Conservation (phyloP, 2,113 vertebrate genomes). For the Ophthalmolycus amberensis region DNA sequence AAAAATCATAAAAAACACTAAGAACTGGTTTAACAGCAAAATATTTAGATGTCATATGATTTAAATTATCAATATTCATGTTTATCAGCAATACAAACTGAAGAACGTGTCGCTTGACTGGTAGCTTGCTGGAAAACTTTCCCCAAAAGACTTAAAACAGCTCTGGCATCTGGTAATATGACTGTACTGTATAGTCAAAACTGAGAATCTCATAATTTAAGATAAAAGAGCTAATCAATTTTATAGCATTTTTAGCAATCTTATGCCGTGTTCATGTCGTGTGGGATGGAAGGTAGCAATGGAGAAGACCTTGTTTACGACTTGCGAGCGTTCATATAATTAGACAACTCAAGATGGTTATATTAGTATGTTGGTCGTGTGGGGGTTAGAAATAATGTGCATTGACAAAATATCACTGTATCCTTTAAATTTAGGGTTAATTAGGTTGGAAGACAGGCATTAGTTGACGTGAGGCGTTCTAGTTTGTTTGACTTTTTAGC, state of each 20-base stretch:
- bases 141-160: background rate
- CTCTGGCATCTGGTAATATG: background rate
- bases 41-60: background rate
- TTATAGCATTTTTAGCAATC: background rate
- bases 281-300: background rate
- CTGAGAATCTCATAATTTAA: background rate
- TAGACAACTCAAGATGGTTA: background rate
- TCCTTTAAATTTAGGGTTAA: background rate
- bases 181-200: background rate
- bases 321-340: background rate
- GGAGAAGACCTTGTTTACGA: background rate
- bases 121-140: background rate
- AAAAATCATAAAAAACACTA: no score
- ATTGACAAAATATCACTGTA: background rate
- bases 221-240: background rate
- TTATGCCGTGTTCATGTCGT: background rate
- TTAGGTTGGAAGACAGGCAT: background rate
- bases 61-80: background rate
- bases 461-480: background rate
- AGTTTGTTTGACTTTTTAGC: slow-evolving; percentile 9
- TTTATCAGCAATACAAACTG: background rate
- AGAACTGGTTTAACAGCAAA: no score
- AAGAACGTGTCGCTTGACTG: background rate
- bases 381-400: background rate
- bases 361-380: background rate